Evolutionary conservation across 2,888 invertebrate genomes (phyloP).

Genomic region (Opisthograptis luteolata): DNA sequence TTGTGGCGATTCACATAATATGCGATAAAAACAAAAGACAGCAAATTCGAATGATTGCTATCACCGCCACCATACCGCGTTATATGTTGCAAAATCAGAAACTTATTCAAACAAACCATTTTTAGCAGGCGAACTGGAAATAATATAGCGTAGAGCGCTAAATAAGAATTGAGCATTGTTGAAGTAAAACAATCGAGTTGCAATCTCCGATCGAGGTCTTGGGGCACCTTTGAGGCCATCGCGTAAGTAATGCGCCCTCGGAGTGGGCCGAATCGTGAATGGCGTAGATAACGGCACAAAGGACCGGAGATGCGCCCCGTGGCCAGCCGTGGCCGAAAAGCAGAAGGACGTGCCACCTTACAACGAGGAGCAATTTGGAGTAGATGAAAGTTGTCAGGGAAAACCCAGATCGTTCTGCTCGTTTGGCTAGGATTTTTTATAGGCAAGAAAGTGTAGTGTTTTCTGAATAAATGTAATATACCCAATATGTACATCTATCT

Average conservation of each 20-base stretch:
- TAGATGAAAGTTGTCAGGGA: slow-evolving; percentile 2
- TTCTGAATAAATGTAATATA: too few relatives aligned
- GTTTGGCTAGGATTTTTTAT: too few relatives aligned
- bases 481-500: too few relatives aligned
- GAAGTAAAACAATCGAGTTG: slow-evolving; percentile 44
- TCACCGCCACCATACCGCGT: too few relatives aligned
- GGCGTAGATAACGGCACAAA: slow-evolving; percentile 79
- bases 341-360: slow-evolving; percentile 61
- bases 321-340: slow-evolving; percentile 47
- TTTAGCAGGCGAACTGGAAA: slow-evolving; percentile 14
- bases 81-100: slow-evolving; percentile 7
- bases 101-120: background rate
- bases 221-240: slow-evolving; percentile 39
- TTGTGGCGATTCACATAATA: too few relatives aligned
- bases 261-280: slow-evolving; percentile 79
- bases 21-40: too few relatives aligned
- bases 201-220: slow-evolving; percentile 41
- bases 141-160: slow-evolving; percentile 20
- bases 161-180: slow-evolving; percentile 39
- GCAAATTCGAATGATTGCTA: too few relatives aligned
- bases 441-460: too few relatives aligned
- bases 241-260: slow-evolving; percentile 45
- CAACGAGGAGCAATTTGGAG: slow-evolving; percentile 23
- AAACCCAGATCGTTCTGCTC: too few relatives aligned
- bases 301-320: slow-evolving; percentile 74